These are phyloP conservation scores for Porites cylindrica DNA, from an alignment of 92 coral and sea anemone species.

Conservation along the genomic window DNA sequence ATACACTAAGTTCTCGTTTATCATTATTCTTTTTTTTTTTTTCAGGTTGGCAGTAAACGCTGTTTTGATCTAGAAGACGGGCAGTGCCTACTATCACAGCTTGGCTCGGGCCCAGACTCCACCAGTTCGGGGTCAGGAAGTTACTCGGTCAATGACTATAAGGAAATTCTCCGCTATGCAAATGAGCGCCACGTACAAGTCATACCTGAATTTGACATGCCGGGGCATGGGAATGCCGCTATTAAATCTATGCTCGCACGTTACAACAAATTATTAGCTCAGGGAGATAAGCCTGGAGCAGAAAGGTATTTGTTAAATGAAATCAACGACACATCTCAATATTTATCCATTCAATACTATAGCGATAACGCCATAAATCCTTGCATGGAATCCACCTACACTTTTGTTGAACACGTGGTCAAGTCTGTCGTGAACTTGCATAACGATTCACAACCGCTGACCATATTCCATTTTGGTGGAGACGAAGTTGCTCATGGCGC, in stretches of 20 bases:
- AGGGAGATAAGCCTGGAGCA: constrained; percentile 57
- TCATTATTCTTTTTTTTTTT: neutral
- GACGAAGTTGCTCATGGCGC: constrained; percentile 95
- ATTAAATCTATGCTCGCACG: constrained; percentile 87
- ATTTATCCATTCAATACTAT: constrained; percentile 79
- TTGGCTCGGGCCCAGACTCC: constrained; percentile 91
- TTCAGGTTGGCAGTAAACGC: constrained; percentile 88
- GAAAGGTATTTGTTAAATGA: constrained; percentile 71
- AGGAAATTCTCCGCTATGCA: constrained; percentile 79
- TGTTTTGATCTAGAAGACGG: constrained; percentile 79
- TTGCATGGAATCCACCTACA: constrained; percentile 84
- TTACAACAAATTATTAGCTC: constrained; percentile 46
- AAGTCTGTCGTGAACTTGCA: constrained; percentile 74
- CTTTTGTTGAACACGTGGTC: constrained; percentile 77
- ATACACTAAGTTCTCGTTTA: neutral
- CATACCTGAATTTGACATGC: constrained; percentile 99
- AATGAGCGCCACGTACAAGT: constrained; percentile 83
- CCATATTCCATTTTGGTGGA: constrained; percentile 87
- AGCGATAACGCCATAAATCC: constrained; percentile 88
- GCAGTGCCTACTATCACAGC: constrained; percentile 84
- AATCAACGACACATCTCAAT: constrained; percentile 70
- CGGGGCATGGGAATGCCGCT: constrained; percentile 88
- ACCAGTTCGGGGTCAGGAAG: constrained; percentile 75
- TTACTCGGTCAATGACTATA: constrained; percentile 80
- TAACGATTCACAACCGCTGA: constrained; percentile 78